These are phyloP conservation scores for Tachyglossus aculeatus DNA, from an alignment of 2,797 vertebrate genomes.

Conservation along the genomic window DNA sequence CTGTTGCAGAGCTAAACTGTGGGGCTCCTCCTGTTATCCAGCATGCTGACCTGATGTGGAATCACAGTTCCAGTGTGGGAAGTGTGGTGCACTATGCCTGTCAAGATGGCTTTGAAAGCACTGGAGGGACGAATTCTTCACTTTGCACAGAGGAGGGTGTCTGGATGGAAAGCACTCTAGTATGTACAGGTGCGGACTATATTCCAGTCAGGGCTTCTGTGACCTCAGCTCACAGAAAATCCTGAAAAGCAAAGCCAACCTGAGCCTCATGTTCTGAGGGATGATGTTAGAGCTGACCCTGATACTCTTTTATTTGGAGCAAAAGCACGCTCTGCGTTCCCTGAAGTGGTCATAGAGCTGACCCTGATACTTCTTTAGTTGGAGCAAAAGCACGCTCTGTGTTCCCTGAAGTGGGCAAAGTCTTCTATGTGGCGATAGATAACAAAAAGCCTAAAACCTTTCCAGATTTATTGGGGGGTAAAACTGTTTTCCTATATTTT, in stretches of 20 bases:
- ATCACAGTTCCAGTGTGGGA: slow-evolving; percentile 60
- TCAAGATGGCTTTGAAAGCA: slow-evolving; percentile 70
- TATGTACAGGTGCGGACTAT: slow-evolving; percentile 74
- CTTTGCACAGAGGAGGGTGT: slow-evolving; percentile 69
- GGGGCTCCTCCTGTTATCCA: slow-evolving; percentile 67
- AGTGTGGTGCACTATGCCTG: slow-evolving; percentile 74
- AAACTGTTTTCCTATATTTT: too few relatives aligned
- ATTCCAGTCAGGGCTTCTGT: background rate
- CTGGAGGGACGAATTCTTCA: slow-evolving; percentile 68
- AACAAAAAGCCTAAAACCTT: too few relatives aligned
- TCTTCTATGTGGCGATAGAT: too few relatives aligned
- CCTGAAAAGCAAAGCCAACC: background rate
- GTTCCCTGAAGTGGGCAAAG: too few relatives aligned
- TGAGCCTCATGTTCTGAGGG: background rate
- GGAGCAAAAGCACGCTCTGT: too few relatives aligned
- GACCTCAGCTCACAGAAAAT: background rate
- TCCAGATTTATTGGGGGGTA: too few relatives aligned
- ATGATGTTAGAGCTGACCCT: too few relatives aligned
- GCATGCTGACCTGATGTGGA: slow-evolving; percentile 67
- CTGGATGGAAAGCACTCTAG: slow-evolving; percentile 69
- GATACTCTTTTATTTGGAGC: too few relatives aligned
- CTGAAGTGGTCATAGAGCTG: too few relatives aligned
- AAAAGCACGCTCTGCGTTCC: too few relatives aligned
- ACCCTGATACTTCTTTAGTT: too few relatives aligned
- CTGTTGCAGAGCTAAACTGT: slow-evolving; percentile 71